Evolutionary conservation across 2,797 vertebrate species (phyloP).

Genomic region (Protosalanx chinensis): DNA sequence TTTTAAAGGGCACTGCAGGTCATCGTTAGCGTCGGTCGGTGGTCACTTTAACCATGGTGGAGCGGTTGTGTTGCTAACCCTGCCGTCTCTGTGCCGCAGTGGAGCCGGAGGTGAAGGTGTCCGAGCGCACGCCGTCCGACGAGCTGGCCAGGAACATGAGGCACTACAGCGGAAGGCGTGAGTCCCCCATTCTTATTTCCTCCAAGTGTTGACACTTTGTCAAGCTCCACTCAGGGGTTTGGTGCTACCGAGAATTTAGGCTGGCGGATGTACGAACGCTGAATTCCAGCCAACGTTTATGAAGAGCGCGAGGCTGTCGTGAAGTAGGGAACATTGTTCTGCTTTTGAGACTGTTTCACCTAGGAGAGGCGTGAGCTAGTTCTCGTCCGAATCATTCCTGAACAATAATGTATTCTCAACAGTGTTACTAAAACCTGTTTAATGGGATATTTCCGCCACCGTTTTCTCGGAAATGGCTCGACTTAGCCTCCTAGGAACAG

Average conservation of each 20-base stretch:
- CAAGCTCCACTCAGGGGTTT: background rate
- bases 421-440: background rate
- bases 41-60: background rate
- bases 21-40: background rate
- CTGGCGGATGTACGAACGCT: slow-evolving; percentile 6
- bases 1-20: background rate
- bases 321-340: background rate
- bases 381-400: background rate
- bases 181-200: slow-evolving; percentile 21
- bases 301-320: background rate
- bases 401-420: background rate
- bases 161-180: slow-evolving; percentile 79
- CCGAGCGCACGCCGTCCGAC: slow-evolving; percentile 87
- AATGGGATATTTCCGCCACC: background rate
- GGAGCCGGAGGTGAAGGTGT: slow-evolving; percentile 90
- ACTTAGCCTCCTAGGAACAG: background rate
- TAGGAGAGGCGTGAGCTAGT: background rate
- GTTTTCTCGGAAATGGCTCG: slow-evolving; percentile 13
- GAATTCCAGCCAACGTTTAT: background rate
- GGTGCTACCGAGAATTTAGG: background rate
- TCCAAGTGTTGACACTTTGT: background rate
- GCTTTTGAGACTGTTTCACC: background rate
- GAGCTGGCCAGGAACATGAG: slow-evolving; percentile 90
- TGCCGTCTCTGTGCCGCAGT: slow-evolving; percentile 40
- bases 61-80: background rate